A percentile compares a stretch with the other conserved stretches of the same genome.
Evolutionary conservation across 2,888 invertebrate species (phyloP).

Genomic region (Macropis europaea): DNA sequence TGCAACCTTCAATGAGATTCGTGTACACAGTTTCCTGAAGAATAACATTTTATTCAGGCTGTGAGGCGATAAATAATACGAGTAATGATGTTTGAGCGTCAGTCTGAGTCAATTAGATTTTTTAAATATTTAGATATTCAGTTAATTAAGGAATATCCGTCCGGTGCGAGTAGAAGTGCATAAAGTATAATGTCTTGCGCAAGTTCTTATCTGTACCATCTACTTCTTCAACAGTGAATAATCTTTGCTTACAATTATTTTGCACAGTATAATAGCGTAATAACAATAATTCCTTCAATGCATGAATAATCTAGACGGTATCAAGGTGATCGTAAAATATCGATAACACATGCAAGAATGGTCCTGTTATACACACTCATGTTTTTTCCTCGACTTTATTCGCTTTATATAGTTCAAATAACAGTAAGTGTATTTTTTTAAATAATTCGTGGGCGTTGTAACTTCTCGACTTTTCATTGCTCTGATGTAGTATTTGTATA

Average conservation of each 20-base stretch:
- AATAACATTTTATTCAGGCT: not conserved
- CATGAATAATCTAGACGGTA: not conserved
- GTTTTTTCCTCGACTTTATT: not conserved
- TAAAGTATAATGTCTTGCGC: not conserved
- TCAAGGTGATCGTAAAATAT: not conserved
- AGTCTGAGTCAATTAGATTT: not conserved
- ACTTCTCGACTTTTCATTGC: too few species aligned
- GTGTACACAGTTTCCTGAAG: not conserved
- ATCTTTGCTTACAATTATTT: not conserved
- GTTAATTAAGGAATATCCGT: conserved; percentile 7
- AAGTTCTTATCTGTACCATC: not conserved
- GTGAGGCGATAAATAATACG: not conserved
- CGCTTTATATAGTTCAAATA: too few species aligned
- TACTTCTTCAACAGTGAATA: not conserved
- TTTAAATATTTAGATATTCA: not conserved
- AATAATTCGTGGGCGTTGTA: too few species aligned
- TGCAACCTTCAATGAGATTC: not conserved
- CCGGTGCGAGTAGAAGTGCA: not conserved
- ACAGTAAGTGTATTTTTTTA: too few species aligned
- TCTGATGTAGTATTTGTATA: too few species aligned
- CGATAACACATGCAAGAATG: not conserved
- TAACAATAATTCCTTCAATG: conserved; percentile 6
- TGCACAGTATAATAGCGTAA: not conserved
- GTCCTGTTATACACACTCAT: not conserved
- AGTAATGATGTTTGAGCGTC: not conserved